phyloP scores from a whole-genome alignment of 2,888 invertebrate genomes.

The Sinelater perroti region DNA sequence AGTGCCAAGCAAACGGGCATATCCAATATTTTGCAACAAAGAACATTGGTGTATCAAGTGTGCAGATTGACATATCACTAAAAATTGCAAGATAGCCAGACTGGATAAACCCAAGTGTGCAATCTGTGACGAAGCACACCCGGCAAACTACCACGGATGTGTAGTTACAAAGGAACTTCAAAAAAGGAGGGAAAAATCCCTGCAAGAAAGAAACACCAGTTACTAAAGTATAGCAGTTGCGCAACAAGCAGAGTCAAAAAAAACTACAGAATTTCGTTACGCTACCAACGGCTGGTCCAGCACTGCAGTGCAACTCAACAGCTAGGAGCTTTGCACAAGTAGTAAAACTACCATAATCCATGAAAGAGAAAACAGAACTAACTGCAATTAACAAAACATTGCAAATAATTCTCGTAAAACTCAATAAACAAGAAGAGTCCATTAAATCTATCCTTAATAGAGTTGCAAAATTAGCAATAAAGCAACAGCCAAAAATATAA shows the following conservation, averaged over 20 bases:
- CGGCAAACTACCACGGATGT: conserved; percentile 39
- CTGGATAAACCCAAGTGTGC: conserved; percentile 27
- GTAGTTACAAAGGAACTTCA: conserved; percentile 29
- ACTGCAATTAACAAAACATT: conserved; percentile 15
- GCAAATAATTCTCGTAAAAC: conserved; percentile 22
- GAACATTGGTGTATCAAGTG: conserved; percentile 19
- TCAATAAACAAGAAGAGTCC: conserved; percentile 20
- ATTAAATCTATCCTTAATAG: conserved; percentile 20
- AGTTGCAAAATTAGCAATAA: conserved; percentile 21
- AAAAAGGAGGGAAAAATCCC: conserved; percentile 27
- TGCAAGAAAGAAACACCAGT: conserved; percentile 20
- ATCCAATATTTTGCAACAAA: conserved; percentile 13
- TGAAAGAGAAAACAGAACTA: neutral
- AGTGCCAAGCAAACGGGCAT: conserved; percentile 23
- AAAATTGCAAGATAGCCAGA: conserved; percentile 26
- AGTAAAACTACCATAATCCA: conserved; percentile 4
- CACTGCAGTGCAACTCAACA: neutral
- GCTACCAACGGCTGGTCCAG: conserved; percentile 5
- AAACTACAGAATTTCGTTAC: conserved; percentile 21
- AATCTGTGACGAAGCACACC: conserved; percentile 32
- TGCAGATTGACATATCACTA: conserved; percentile 33
- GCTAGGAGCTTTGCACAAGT: conserved; percentile 4
- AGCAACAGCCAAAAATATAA: conserved; percentile 11
- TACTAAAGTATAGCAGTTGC: conserved; percentile 16
- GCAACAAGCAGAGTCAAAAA: conserved; percentile 3